These are phyloP conservation scores for Poecile atricapillus DNA, from an alignment of 2,113 vertebrate genomes.

Conservation along the genomic window DNA sequence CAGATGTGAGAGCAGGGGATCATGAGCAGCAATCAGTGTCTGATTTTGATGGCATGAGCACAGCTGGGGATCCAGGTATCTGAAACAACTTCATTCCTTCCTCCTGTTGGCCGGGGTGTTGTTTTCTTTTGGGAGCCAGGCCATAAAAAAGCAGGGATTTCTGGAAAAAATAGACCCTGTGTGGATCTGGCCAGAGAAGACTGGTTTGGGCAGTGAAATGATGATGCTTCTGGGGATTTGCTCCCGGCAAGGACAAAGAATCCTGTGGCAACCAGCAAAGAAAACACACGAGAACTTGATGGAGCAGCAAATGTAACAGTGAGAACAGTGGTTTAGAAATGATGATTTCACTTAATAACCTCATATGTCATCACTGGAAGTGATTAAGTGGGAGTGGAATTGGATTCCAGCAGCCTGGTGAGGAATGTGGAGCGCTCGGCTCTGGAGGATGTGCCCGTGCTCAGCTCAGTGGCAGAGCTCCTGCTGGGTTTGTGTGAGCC, in stretches of 20 bases:
- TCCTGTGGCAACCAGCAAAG: background rate
- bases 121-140: background rate
- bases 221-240: background rate
- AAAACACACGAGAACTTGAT: background rate
- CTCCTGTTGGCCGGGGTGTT: background rate
- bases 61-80: background rate
- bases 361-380: background rate
- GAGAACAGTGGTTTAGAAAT: background rate
- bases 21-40: background rate
- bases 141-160: background rate
- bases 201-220: background rate
- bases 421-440: background rate
- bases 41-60: background rate
- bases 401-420: background rate
- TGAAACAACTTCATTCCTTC: background rate
- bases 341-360: background rate
- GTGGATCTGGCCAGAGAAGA: background rate
- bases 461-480: background rate
- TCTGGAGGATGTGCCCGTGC: accelerated
- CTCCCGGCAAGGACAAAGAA: background rate
- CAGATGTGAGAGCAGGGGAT: background rate
- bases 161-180: background rate
- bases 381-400: background rate
- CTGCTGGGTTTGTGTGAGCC: background rate
- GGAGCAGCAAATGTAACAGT: background rate